Percentiles rank a stretch among this genome's conserved stretches.
Evolutionary conservation across 2,113 vertebrate genomes (phyloP).

Genomic region (Lophochroa leadbeateri): DNA sequence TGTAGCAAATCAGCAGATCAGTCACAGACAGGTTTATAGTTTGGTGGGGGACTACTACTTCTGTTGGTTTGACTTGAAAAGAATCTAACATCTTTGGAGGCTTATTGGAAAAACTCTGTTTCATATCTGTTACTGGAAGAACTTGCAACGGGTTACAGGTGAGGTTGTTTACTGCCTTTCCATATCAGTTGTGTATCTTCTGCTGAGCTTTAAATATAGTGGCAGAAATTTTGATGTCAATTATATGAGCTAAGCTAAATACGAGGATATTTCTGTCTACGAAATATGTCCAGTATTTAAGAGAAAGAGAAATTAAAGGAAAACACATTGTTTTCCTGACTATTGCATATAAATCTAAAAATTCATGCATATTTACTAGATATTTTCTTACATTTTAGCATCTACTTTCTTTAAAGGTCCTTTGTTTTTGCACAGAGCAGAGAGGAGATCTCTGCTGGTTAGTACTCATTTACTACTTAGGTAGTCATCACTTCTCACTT

Average conservation of each 20-base stretch:
- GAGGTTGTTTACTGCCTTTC: not conserved
- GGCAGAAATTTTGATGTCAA: not conserved
- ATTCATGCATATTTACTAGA: not conserved
- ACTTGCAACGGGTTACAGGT: not conserved
- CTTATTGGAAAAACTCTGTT: not conserved
- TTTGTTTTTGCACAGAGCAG: not conserved
- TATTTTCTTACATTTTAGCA: not conserved
- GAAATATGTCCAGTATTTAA: not conserved
- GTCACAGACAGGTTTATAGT: not conserved
- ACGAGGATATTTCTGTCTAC: not conserved
- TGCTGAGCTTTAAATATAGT: not conserved
- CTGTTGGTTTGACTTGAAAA: not conserved
- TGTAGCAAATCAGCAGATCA: not conserved
- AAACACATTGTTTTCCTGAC: not conserved
- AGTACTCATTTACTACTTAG: no score
- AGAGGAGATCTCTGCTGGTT: no score
- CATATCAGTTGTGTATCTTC: not conserved
- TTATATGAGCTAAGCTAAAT: not conserved
- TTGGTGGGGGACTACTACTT: not conserved
- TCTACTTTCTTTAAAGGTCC: not conserved
- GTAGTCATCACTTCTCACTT: no score
- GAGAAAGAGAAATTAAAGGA: not conserved
- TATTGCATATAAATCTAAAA: not conserved
- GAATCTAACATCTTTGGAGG: not conserved
- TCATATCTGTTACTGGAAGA: not conserved